Conservation (phyloP, 2,797 vertebrate genomes). For the Garrulus glandarius region DNA sequence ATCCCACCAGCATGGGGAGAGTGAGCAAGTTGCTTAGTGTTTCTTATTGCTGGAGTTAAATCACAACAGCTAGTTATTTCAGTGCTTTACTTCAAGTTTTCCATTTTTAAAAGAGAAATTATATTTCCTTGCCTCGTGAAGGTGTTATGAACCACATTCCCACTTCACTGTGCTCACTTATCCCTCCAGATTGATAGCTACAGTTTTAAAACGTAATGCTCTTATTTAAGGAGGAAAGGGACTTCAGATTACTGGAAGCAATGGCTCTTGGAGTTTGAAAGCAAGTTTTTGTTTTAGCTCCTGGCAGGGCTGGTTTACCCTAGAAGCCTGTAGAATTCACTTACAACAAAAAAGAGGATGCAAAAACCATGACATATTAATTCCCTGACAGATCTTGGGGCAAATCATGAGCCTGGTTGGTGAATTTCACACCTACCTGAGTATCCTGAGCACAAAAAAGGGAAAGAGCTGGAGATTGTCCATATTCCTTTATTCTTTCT, state of each 20-base stretch:
- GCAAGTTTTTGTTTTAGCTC: neutral
- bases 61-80: neutral
- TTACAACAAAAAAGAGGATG: neutral
- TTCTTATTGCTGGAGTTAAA: neutral
- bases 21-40: neutral
- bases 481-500: neutral
- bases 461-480: neutral
- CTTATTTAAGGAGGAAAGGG: neutral
- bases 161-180: neutral
- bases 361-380: neutral
- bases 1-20: neutral
- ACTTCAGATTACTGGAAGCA: neutral
- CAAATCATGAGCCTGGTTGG: neutral
- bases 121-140: neutral
- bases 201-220: neutral
- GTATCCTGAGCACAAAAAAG: neutral
- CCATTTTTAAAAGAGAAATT: neutral
- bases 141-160: neutral
- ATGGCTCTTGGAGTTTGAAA: neutral
- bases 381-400: neutral
- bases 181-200: neutral
- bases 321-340: neutral
- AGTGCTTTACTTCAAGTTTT: neutral
- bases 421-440: neutral
- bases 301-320: neutral